A percentile compares a stretch with the other conserved stretches of the same genome.
These are phyloP conservation scores for Alexandromys fortis DNA, from an alignment of 2,113 vertebrate species.

Conservation along the genomic window DNA sequence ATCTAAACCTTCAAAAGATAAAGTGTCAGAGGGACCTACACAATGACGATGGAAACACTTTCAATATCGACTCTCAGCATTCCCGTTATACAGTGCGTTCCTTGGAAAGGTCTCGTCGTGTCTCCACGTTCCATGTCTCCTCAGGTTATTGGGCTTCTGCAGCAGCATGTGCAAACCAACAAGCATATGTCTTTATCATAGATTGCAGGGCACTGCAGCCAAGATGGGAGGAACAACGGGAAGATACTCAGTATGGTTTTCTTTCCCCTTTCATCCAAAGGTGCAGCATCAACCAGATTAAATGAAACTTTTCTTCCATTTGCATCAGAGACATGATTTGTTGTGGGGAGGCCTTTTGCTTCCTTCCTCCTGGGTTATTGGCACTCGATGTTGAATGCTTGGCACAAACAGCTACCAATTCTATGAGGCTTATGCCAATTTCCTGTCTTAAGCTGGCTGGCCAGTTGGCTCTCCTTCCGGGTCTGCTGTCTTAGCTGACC, in stretches of 20 bases:
- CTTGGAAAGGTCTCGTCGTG: neutral
- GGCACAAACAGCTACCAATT: neutral
- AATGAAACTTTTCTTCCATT: neutral
- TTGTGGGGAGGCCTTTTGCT: neutral
- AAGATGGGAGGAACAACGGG: neutral
- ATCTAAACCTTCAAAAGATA: conserved; percentile 3
- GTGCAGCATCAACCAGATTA: neutral
- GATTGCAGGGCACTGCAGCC: neutral
- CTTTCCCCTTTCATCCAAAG: conserved; percentile 5
- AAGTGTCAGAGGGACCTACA: neutral
- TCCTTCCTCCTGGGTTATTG: conserved; percentile 15
- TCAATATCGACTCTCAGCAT: neutral
- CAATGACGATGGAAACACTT: neutral
- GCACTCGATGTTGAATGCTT: neutral
- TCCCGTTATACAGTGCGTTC: neutral
- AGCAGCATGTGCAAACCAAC: neutral
- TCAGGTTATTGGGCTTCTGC: neutral
- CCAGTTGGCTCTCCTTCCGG: neutral
- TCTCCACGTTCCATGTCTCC: neutral
- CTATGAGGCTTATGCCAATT: neutral
- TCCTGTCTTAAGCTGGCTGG: neutral
- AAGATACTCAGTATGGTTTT: neutral
- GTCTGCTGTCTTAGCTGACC: conserved; percentile 46
- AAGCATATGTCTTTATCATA: neutral
- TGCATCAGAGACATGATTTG: neutral